Conservation (phyloP, 2,113 vertebrate genomes). For the Microtus richardsoni region DNA sequence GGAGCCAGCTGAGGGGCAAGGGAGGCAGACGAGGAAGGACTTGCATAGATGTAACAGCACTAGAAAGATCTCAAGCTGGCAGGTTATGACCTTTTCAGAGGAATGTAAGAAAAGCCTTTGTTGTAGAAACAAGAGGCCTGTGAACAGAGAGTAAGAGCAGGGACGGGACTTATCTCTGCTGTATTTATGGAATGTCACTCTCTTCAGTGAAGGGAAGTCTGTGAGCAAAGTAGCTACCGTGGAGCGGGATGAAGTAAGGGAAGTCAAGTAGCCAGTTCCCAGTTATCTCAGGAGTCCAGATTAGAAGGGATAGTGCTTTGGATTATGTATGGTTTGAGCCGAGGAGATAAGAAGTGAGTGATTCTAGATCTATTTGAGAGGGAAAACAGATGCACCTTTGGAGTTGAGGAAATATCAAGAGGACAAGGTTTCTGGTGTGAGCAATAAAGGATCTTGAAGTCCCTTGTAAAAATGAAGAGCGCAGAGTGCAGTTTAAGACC, state of each 20-base stretch:
- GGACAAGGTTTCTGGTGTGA: neutral
- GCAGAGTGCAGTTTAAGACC: neutral
- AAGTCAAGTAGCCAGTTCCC: neutral
- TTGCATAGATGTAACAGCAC: neutral
- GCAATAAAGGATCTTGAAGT: neutral
- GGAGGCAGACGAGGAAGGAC: neutral
- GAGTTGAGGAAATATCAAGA: neutral
- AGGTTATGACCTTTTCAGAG: neutral
- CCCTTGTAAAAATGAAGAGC: neutral
- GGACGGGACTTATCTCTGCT: neutral
- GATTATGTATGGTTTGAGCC: neutral
- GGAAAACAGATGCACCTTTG: neutral
- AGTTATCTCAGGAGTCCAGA: neutral
- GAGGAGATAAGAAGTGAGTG: conserved; percentile 22
- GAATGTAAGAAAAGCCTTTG: neutral
- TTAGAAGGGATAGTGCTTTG: neutral
- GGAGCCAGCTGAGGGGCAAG: neutral
- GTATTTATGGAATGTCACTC: neutral
- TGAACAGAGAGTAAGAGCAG: neutral
- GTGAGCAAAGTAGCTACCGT: neutral
- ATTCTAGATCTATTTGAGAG: conserved; percentile 35
- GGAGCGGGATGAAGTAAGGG: neutral
- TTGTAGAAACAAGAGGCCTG: neutral
- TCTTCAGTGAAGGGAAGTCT: neutral
- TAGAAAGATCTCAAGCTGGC: neutral